phyloP scores from a whole-genome alignment of 2,113 vertebrate species.

The Psittacara wagleri region DNA sequence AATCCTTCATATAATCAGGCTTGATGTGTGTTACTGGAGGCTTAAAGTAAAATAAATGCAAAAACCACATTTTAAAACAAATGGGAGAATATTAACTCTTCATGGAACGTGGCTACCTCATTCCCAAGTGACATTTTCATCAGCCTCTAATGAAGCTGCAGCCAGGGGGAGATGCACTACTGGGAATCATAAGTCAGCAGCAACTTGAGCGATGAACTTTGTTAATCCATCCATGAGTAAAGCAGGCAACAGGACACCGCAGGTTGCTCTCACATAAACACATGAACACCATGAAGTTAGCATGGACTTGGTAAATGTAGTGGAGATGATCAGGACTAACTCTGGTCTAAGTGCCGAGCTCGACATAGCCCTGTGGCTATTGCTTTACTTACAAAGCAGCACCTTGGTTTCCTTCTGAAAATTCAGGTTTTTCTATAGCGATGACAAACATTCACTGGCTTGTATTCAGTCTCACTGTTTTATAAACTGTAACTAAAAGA shows the following conservation, averaged over 20 bases:
- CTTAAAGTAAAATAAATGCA: not conserved
- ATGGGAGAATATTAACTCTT: not conserved
- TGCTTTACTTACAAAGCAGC: not conserved
- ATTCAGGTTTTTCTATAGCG: not conserved
- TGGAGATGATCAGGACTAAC: rapidly evolving
- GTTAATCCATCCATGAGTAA: not conserved
- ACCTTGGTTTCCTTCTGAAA: not conserved
- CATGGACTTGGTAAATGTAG: not conserved
- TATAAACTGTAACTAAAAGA: not conserved
- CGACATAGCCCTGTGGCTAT: rapidly evolving
- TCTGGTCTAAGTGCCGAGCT: not conserved
- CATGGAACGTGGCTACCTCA: not conserved
- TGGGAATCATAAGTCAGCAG: not conserved
- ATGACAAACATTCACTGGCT: not conserved
- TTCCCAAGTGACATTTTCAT: not conserved
- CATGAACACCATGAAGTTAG: not conserved
- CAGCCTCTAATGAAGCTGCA: not conserved
- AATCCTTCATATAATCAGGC: not conserved
- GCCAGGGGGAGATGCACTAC: not conserved
- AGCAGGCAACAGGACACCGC: not conserved
- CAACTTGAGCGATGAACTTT: not conserved
- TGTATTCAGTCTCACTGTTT: not conserved
- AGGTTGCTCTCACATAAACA: not conserved
- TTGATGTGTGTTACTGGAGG: not conserved
- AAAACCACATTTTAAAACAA: not conserved